Evolutionary conservation across 2,888 invertebrate species (phyloP), one percentile per base, ranked within the genome.

Genomic region (Drosophila atroscutellata): DNA sequence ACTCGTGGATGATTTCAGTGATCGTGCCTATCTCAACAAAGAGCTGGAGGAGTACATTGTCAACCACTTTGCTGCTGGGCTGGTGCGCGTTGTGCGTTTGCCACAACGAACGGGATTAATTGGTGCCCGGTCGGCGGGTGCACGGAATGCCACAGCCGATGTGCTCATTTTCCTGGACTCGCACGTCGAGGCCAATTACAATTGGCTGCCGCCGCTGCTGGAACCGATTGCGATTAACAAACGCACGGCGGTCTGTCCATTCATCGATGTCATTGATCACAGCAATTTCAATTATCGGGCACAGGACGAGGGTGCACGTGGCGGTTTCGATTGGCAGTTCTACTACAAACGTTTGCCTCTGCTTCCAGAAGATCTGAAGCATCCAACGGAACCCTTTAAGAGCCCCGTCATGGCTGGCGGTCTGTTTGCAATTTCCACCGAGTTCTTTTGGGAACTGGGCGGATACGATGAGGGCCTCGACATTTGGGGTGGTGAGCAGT

Each of bases 381-480:
- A 92, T 72, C 90, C 85, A 3, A 87, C 93, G 0, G 90, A 92
- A 37, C 93, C 93, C 0, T 93, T 93, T 64, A 89, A 97, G 94
- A 98, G 98, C 92, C 99, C 99, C 0, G 96, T 99, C 1, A 99
- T 99, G 99, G 99, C 99, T 37, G 99, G 99, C 18, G 99, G 99
- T 0, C 93, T 99, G 76, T 99, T 99, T 94, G 99, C 99, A 4
- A 99, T 99, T 66, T 96, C 97, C 65, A 93, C 96, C 0, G 95
- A 96, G 81, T 99, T 97, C 94, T 99, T 99, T 93, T 99, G 98
- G 98, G 98, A 99, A 93, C 93, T 99, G 42, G 99, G 98, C 8
- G 99, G 99, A 0, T 98, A 98, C 90, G 98, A 98, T 90, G 96
- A 96, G 75, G 98, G 98, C 0, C 94, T 98, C 2, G 98, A 98